Conservation (phyloP, 2,888 invertebrate species). For the Choreutis nemorana region DNA sequence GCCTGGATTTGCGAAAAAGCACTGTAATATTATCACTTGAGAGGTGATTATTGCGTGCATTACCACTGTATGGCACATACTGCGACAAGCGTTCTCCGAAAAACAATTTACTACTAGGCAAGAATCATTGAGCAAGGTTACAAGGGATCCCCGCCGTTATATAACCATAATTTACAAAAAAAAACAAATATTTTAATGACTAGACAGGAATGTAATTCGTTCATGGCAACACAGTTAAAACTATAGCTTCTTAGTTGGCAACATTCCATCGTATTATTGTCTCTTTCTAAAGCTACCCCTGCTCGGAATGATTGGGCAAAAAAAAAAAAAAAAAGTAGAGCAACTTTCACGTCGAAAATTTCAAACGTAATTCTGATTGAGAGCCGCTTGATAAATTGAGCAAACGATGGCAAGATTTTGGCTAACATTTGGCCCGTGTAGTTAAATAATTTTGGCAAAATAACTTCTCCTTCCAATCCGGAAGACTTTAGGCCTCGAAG, state of each 20-base stretch:
- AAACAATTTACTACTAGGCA: conserved; percentile 42
- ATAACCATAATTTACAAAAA: conserved; percentile 10
- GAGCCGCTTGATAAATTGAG: conserved; percentile 21
- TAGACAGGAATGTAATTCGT: conserved; percentile 56
- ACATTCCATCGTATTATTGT: conserved; percentile 51
- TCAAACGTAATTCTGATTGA: background rate
- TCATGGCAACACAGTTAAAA: conserved; percentile 32
- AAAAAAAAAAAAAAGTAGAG: conserved; percentile 8
- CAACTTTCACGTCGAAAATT: background rate
- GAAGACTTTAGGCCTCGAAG: conserved; percentile 56
- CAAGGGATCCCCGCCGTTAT: conserved; percentile 30
- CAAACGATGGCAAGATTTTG: conserved; percentile 32
- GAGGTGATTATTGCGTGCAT: conserved; percentile 27
- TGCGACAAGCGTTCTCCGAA: conserved; percentile 34
- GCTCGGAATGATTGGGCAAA: conserved; percentile 21
- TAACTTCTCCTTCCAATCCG: conserved; percentile 25
- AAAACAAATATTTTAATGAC: conserved; percentile 31
- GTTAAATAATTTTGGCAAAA: conserved; percentile 44
- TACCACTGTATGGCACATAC: conserved; percentile 51
- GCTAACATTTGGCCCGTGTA: conserved; percentile 37
- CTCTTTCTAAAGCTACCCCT: conserved; percentile 49
- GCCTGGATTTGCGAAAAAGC: conserved; percentile 39
- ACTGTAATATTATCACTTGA: conserved; percentile 27
- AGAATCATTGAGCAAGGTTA: conserved; percentile 56
- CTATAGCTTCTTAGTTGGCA: conserved; percentile 46